These are phyloP conservation scores for Percopsis transmontana DNA, from an alignment of 2,113 vertebrate species.

Conservation along the genomic window DNA sequence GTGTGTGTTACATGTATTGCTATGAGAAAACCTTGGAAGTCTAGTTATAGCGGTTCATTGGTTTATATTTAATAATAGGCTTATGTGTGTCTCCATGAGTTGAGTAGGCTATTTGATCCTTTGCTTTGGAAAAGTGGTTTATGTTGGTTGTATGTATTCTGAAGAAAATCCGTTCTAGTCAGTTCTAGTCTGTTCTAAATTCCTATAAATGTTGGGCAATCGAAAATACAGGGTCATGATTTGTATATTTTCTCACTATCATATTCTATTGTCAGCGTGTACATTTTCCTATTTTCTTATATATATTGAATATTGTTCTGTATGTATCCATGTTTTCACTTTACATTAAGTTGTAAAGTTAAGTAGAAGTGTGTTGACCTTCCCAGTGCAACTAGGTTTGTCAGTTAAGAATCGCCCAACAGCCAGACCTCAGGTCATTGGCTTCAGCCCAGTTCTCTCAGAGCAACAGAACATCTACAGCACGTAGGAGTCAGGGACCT, in stretches of 20 bases:
- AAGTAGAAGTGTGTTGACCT: neutral
- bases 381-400: neutral
- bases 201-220: too few relatives aligned
- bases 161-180: too few relatives aligned
- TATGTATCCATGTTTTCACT: slow-evolving; percentile 1
- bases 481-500: neutral
- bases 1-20: neutral
- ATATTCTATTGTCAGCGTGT: neutral
- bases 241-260: neutral
- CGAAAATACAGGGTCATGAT: neutral
- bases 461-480: too few relatives aligned
- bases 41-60: neutral
- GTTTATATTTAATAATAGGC: neutral
- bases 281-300: neutral
- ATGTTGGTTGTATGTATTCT: neutral
- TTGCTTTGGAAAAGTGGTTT: neutral
- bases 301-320: neutral
- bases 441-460: too few relatives aligned
- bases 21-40: neutral
- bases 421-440: slow-evolving; percentile 13
- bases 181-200: too few relatives aligned
- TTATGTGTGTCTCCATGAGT: neutral
- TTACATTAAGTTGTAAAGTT: slow-evolving; percentile 5
- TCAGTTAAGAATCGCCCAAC: neutral
- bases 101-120: too few relatives aligned